Evolutionary conservation across 1,140 invertebrate species (phyloP).

Genomic region (Parasteatoda tepidariorum): DNA sequence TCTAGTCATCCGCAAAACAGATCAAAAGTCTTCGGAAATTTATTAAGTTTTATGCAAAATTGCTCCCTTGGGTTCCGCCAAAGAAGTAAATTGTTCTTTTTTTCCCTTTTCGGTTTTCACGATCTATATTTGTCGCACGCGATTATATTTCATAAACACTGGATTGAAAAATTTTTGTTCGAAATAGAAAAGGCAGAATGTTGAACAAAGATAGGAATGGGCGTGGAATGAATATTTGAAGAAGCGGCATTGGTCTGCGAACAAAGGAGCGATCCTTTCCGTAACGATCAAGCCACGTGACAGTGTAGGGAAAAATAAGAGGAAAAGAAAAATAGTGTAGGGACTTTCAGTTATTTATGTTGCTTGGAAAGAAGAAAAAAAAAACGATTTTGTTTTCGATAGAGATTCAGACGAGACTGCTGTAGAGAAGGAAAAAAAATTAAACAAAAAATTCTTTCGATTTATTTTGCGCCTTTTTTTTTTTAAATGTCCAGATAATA

Average conservation of each 20-base stretch:
- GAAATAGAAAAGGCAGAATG: background rate
- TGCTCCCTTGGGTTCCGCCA: background rate
- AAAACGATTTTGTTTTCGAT: slow-evolving; percentile 20
- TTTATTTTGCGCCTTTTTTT: slow-evolving; percentile 7
- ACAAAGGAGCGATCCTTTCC: background rate
- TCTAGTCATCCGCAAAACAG: background rate
- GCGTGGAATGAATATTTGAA: slow-evolving; percentile 27
- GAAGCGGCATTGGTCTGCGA: background rate
- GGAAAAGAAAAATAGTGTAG: background rate
- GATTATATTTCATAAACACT: slow-evolving; percentile 38
- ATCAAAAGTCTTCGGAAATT: slow-evolving; percentile 20
- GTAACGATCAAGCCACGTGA: slow-evolving; percentile 11
- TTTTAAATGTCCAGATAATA: background rate
- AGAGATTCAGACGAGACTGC: background rate
- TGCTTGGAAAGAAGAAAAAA: background rate
- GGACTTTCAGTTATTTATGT: slow-evolving; percentile 25
- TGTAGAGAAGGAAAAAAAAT: background rate
- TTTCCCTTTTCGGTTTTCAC: background rate
- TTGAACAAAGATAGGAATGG: background rate
- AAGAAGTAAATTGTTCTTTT: background rate
- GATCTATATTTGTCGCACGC: slow-evolving; percentile 18
- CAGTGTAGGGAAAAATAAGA: background rate
- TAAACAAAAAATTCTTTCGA: background rate
- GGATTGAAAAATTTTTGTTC: slow-evolving; percentile 17
- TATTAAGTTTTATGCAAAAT: background rate